Evolutionary conservation across 1,140 invertebrate genomes (phyloP), one percentile per base, ranked within the genome.

Genomic region (Tribolium castaneum): DNA sequence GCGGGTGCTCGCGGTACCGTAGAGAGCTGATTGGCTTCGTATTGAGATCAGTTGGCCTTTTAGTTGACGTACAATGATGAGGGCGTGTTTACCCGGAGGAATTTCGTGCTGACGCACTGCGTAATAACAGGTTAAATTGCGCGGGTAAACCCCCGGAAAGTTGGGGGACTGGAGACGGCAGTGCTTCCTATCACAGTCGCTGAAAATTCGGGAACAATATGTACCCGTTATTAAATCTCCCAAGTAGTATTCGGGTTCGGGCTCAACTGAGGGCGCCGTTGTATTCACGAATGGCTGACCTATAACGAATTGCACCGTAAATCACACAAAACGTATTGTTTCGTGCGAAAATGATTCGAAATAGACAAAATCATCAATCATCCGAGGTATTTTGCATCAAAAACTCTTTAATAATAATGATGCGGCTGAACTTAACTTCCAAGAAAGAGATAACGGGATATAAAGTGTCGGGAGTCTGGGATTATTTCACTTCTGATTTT

Each of bases 101-200:
- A 94, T 92, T 84, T 93, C 93, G 86, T 94, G 94, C 84, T 91
- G 88, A 75, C 92, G 87, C 22, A 96, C 94, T 39, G 94, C 95
- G 83, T 95, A 96, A 87, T 96, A 96, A 85, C 95, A 96, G 45
- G 95, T 95, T 82, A 96, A 90, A 87, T 97, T 97, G 45, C 96
- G 90, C 0, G 96, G 96, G 87, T 97, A 97, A 39, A 97, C 90
- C 52, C 96, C 96, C 6, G 96, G 96, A 87, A 95, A 97, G 89
- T 97, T 97, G 14, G 96, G 96, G 39, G 95, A 96, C 86, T 97
- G 95, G 73, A 97, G 90, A 78, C 94, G 91, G 87, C 95, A 97
- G 66, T 92, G 90, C 87, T 94, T 95, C 85, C 92, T 92, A 88
- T 96, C 94, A 86, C 95, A 97, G 86, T 96, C 93, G 87, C 93